Base-by-base conservation (phyloP, 1,140 invertebrate species). In the Pogonomyrmex californicus region DNA sequence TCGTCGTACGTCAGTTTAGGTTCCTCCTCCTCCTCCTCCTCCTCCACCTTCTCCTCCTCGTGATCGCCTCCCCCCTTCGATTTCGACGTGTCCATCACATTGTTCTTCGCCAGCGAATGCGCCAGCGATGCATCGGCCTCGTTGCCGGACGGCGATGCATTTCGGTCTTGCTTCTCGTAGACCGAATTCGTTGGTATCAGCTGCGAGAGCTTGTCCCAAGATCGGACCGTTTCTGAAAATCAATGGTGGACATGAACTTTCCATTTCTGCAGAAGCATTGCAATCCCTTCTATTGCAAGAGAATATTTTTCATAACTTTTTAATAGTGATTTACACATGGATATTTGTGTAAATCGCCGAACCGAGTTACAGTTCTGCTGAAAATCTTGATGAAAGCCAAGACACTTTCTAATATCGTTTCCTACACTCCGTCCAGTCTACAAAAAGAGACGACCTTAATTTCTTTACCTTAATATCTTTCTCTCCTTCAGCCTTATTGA, bases 151-250 rank as follows among this genome's bases (percentile, higher is more conserved):
- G 87, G 56, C 47, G 76, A 77, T 12, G 36, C 85, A 83, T 87
- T 89, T 70, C 63, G 68, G 10, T 92, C 86, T 47, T 85, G 90
- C 12, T 92, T 90, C 65, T 92, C 90, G 75, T 94, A 93, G 38
- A 94, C 91, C 54, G 90, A 93, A 85, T 94, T 94, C 56, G 92
- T 92, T 14, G 93, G 93, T 82, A 93, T 89, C n/a, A 93, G 71
- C 36, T 87, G 91, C 12, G 91, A 91, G n/a, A 88, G 68, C 78
- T 86, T 92, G 49, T 92, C 87, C 93, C 93, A 94, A 23, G 89
- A 68, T 51, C 30, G 62, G 65, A 60, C 9, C 2, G 62, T 60
- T 81, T 90, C 83, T 63, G 36, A 73, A 91, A 86, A 36, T 51
- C 36, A 17, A 83, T 14, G 33, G 17, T 36, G 71, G 58, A 51